Evolutionary conservation across 1,140 invertebrate genomes (phyloP), one percentile per base, ranked within the genome.

Genomic region (Meloidogyne floridensis): DNA sequence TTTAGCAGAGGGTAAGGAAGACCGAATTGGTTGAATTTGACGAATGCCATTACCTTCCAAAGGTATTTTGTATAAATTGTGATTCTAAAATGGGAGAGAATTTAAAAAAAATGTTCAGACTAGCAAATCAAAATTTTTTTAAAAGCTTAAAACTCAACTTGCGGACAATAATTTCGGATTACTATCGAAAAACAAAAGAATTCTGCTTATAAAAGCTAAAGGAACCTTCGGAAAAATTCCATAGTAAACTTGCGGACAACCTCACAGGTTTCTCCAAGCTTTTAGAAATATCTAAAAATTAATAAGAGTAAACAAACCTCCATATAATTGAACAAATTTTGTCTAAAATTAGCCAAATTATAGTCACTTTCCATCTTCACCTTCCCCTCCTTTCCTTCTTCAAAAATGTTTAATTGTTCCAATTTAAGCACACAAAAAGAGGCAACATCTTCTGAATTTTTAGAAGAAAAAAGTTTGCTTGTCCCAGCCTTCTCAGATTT

Each of bases 341-440:
- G 72, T 6, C 43, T n/a, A 47, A 73, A 47, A 47, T 73, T 73
- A 6, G 13, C 9, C 0, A n/a, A 18, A 54, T 1, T n/a, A 43
- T n/a, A n/a, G n/a, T 42, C 18, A 10, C n/a, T 47, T 15, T 7
- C 11, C 20, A 32, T 4, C n/a, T 8, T 72, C 3, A 32, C 15
- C 18, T 11, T 13, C 2, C 8, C 42, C 8, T 71, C 65, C 18
- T 20, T 71, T 32, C 42, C 51, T 7, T 15, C 7, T n/a, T 42
- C 72, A 32, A 51, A 51, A n/a, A 79, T 2, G 51, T 59, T 70
- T 18, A 79, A 79, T 71, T 79, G 77, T 2, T 79, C 65, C 56
- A 79, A 65, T 70, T 79, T 71, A 43, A 79, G 53, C 65, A 71
- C 77, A 79, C 77, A 79, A 79, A 79, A 79, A 47, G 69, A 69